phyloP scores from a whole-genome alignment of 2,797 vertebrate species.

The Sebastolobus alascanus region DNA sequence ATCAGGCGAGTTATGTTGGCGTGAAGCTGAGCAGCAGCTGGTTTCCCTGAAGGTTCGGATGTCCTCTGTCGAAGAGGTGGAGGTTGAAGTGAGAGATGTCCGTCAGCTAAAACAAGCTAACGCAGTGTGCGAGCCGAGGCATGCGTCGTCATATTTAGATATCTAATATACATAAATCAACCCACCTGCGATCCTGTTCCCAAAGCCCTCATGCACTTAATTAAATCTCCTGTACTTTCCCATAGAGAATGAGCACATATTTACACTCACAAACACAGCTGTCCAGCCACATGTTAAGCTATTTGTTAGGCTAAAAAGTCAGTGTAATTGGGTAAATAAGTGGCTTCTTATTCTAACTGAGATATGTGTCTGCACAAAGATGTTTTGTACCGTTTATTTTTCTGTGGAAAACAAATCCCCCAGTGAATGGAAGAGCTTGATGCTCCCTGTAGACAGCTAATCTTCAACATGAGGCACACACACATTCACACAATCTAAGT shows the following conservation, averaged over 20 bases:
- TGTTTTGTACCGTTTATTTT: neutral
- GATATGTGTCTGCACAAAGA: neutral
- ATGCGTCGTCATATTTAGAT: slow-evolving; percentile 12
- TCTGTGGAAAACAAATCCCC: slow-evolving; percentile 11
- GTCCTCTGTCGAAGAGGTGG: slow-evolving; percentile 42
- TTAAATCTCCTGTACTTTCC: slow-evolving; percentile 28
- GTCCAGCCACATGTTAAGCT: slow-evolving; percentile 38
- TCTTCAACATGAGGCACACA: slow-evolving; percentile 23
- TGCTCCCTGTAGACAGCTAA: slow-evolving; percentile 15
- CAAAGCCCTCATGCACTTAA: slow-evolving; percentile 28
- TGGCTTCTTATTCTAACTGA: neutral
- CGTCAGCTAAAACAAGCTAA: slow-evolving; percentile 17
- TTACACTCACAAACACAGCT: slow-evolving; percentile 46
- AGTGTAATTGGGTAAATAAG: neutral
- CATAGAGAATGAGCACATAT: slow-evolving; percentile 28
- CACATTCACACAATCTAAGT: no score
- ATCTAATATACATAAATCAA: slow-evolving; percentile 46
- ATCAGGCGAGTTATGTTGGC: slow-evolving; percentile 33
- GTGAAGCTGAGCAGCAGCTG: slow-evolving; percentile 50
- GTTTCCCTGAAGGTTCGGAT: slow-evolving; percentile 47
- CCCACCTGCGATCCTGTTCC: slow-evolving; percentile 44
- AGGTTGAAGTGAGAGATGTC: slow-evolving; percentile 38
- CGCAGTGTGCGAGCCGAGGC: slow-evolving; percentile 3
- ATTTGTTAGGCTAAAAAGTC: slow-evolving; percentile 27
- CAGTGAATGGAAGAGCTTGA: neutral